Base-by-base conservation (phyloP, 2,888 invertebrate species). In the Nephrotoma guestfalica region DNA sequence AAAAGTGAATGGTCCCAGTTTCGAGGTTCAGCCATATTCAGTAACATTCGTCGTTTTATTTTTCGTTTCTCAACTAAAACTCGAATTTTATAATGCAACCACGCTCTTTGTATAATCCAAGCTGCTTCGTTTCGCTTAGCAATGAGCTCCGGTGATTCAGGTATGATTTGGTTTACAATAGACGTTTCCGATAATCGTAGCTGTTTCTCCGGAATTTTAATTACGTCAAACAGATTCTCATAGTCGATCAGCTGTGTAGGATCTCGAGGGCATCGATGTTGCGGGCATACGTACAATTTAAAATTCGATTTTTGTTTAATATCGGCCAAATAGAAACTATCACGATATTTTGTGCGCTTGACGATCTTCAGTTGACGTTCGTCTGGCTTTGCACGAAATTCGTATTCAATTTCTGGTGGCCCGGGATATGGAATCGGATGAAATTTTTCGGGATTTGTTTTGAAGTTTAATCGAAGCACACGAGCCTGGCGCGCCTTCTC, bases 401-500 rank as follows among this genome's bases (percentile, higher is more conserved):
- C 87, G 87, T 91, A 91, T 85, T 43, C 85, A 15, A 86, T 86
- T 9, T 86, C 87, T 1, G 86, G 71, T 9, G 86, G 83, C 2
- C 71, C 86, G 7, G 86, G 86, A 18, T 1, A 18, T 0, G 51
- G 85, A 85, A 57, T 87, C 4, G 88, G 88, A 30, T 18, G 85
- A 86, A 88, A 89, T 0, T 47, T 43, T 40, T 87, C 87, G 6
- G 89, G 89, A 87, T 89, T 86, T 9, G 45, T 71, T 41, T 83
- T 86, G 83, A 88, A 88, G 84, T 88, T 89, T 2, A 84, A 87
- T n/a, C 87, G 40, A 6, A 83, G 89, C 1, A 89, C 86, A 7
- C 91, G 88, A 1, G 88, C 89, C 9, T 87, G 51, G 3, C 93
- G 90, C 0, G 91, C 93, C 83, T 93, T 90, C 89, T 93, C 93